Conservation (phyloP, 2,113 vertebrate genomes). For the Oostethus manadensis region DNA sequence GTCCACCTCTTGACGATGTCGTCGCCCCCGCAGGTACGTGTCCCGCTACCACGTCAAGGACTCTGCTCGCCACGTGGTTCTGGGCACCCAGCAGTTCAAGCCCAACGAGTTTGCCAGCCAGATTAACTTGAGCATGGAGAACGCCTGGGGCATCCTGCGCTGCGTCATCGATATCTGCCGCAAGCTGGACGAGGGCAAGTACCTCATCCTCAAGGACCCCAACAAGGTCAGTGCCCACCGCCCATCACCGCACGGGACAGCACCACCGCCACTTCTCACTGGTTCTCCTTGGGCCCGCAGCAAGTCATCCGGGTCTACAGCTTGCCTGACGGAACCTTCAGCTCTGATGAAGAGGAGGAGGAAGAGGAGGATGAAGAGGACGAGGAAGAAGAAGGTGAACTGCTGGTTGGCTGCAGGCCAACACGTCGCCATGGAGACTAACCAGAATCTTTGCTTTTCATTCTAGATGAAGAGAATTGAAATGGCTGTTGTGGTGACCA, state of each 20-base stretch:
- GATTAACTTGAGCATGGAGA: constrained; percentile 99
- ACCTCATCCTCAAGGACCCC: constrained; percentile 98
- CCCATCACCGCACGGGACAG: neutral
- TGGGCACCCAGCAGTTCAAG: constrained; percentile 98
- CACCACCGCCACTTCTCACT: neutral
- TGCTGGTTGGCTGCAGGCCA: neutral
- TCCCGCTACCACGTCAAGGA: constrained; percentile 97
- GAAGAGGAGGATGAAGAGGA: constrained; percentile 97
- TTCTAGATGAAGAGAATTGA: constrained; percentile 61
- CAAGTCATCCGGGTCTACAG: constrained; percentile 98
- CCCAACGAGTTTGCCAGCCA: constrained; percentile 98
- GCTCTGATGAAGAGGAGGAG: constrained; percentile 96
- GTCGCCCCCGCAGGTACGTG: constrained; percentile 76
- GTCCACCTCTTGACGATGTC: neutral
- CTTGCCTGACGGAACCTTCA: constrained; percentile 96
- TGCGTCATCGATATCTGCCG: constrained; percentile 98
- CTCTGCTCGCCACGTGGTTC: constrained; percentile 89
- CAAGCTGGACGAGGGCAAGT: constrained; percentile 97
- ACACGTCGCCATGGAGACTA: neutral
- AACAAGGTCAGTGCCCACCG: constrained; percentile 80
- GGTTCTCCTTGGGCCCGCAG: constrained; percentile 44
- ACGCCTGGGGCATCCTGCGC: constrained; percentile 96
- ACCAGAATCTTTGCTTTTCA: neutral
- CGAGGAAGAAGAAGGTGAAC: constrained; percentile 83
- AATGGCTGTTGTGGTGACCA: constrained; percentile 24